Conservation (phyloP, 2,113 vertebrate genomes). For the Chrysemys picta region DNA sequence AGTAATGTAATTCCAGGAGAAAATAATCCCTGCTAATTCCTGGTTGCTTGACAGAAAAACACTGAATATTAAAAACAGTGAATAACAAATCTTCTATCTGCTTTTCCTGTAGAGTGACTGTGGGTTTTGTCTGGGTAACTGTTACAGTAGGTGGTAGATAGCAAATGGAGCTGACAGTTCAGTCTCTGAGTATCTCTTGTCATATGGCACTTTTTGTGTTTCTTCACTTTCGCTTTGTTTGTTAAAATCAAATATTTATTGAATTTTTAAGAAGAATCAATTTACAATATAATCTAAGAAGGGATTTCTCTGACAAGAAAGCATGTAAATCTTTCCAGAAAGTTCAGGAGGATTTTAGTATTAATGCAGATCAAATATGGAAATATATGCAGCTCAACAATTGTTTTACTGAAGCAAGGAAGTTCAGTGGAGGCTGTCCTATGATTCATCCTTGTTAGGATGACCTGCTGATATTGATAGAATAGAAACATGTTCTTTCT, state of each 20-base stretch:
- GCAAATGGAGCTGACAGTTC: not conserved
- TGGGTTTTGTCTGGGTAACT: not conserved
- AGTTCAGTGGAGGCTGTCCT: constrained; percentile 16
- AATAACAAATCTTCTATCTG: not conserved
- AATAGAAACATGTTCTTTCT: not conserved
- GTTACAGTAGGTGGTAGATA: not conserved
- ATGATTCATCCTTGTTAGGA: constrained; percentile 56
- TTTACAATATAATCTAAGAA: constrained; percentile 64
- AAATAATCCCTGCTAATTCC: not conserved
- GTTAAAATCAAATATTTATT: constrained; percentile 70
- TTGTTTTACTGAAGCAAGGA: constrained; percentile 52
- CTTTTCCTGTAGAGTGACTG: not conserved
- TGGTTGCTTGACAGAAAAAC: not conserved
- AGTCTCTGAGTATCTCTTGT: constrained; percentile 8
- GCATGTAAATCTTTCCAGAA: constrained; percentile 70
- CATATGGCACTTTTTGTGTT: not conserved
- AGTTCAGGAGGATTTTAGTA: constrained; percentile 64
- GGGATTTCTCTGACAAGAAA: constrained; percentile 67
- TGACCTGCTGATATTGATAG: constrained; percentile 52
- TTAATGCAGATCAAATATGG: constrained; percentile 65
- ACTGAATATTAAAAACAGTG: not conserved
- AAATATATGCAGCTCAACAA: constrained; percentile 58
- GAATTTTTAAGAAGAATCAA: constrained; percentile 51
- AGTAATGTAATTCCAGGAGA: not conserved
- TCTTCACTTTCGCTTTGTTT: constrained; percentile 39